Conservation (phyloP, 2,888 invertebrate species). For the Priapulus caudatus region DNA sequence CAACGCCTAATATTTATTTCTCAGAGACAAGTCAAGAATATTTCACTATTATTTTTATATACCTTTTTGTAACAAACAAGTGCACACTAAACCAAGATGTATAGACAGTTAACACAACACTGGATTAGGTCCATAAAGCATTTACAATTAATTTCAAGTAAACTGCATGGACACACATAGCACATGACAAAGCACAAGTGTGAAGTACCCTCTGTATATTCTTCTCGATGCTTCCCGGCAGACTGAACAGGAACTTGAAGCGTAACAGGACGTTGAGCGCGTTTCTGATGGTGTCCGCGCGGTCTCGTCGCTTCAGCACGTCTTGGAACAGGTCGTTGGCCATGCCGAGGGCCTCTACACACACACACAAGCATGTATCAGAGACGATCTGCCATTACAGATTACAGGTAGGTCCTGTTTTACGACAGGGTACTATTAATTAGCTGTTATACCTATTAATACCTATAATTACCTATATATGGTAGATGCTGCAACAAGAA, state of each 20-base stretch:
- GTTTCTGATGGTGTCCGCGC: slow-evolving; percentile 88
- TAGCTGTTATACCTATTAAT: no score
- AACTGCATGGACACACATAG: no score
- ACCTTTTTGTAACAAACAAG: neutral
- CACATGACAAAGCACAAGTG: no score
- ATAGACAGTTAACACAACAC: neutral
- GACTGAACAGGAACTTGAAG: slow-evolving; percentile 87
- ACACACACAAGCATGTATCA: slow-evolving; percentile 6
- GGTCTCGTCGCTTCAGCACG: slow-evolving; percentile 77
- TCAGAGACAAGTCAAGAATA: no score
- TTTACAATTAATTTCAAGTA: slow-evolving; percentile 5
- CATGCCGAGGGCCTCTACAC: slow-evolving; percentile 69
- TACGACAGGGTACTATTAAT: no score
- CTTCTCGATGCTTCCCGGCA: slow-evolving; percentile 83
- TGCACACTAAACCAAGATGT: slow-evolving; percentile 4
- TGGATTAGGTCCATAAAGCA: neutral
- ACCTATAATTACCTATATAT: no score
- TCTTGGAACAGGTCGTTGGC: slow-evolving; percentile 86
- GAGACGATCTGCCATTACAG: no score
- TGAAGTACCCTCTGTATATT: slow-evolving; percentile 72
- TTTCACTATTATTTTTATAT: no score
- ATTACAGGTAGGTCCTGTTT: no score
- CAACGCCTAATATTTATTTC: no score
- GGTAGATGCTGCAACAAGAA: no score
- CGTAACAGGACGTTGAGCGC: slow-evolving; percentile 81